Evolutionary conservation across 2,113 vertebrate species (phyloP).

Genomic region (Phycodurus eques): DNA sequence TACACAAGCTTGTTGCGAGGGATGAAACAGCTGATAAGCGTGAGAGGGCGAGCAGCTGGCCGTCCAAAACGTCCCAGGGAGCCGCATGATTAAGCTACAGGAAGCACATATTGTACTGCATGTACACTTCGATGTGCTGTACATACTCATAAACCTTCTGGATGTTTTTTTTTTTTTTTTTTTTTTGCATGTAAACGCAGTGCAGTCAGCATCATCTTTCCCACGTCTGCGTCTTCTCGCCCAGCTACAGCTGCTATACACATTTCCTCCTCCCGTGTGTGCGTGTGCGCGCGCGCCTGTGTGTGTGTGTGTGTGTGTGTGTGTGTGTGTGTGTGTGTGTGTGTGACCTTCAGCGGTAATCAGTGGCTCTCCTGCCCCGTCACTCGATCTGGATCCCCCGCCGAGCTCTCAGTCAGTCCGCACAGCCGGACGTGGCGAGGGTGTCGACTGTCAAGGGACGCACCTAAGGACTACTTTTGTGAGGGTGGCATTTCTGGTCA

Average conservation of each 20-base stretch:
- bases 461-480: neutral
- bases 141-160: neutral
- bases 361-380: constrained; percentile 60
- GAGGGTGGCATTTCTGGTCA: neutral
- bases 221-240: constrained; percentile 32
- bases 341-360: constrained; percentile 60
- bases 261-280: constrained; percentile 60
- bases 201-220: constrained; percentile 21
- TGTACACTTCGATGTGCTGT: neutral
- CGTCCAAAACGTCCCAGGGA: neutral
- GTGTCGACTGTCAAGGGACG: constrained; percentile 10
- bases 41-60: neutral
- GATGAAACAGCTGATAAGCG: neutral
- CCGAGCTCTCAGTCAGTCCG: constrained; percentile 37
- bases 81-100: neutral
- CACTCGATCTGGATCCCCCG: constrained; percentile 52
- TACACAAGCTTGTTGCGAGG: neutral
- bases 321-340: constrained; percentile 44
- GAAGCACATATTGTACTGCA: neutral
- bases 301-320: constrained; percentile 46
- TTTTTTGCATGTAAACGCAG: constrained; percentile 15
- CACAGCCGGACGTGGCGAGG: constrained; percentile 48
- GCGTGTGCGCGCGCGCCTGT: constrained; percentile 27
- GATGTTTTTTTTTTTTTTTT: neutral
- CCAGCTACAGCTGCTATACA: constrained; percentile 62